Conservation (phyloP, 2,888 invertebrate species). For the Drosophila kuntzei region DNA sequence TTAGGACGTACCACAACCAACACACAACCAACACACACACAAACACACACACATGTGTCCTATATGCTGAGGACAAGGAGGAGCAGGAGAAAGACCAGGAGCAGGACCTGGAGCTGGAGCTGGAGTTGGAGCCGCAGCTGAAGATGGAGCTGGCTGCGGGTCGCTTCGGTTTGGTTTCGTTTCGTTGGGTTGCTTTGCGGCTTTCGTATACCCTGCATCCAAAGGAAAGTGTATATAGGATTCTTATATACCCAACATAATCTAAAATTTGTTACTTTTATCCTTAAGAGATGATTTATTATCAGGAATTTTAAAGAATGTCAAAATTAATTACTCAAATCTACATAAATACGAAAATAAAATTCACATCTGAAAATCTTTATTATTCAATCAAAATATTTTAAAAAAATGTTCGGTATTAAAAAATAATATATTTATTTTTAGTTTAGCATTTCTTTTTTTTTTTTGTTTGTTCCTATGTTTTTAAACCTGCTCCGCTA, state of each 20-base stretch:
- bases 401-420: too few relatives aligned
- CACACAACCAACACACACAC: constrained; percentile 35
- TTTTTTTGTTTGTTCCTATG: too few relatives aligned
- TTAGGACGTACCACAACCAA: constrained; percentile 49
- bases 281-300: too few relatives aligned
- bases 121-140: constrained; percentile 10
- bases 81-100: too few relatives aligned
- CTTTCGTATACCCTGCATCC: constrained; percentile 36
- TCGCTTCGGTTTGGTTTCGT: constrained; percentile 23
- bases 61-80: constrained; percentile 6
- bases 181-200: constrained; percentile 42
- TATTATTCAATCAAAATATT: too few relatives aligned
- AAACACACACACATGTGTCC: constrained; percentile 17
- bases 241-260: constrained; percentile 3
- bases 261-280: too few relatives aligned
- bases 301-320: too few relatives aligned
- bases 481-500: too few relatives aligned
- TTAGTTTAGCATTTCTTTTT: too few relatives aligned
- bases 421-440: too few relatives aligned
- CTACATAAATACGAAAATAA: background rate
- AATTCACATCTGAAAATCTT: background rate
- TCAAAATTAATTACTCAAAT: background rate
- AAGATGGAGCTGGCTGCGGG: constrained; percentile 29
- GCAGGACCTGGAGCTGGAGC: constrained; percentile 10
- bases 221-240: background rate